phyloP scores from a whole-genome alignment of 2,797 vertebrate species.

The Poliocrania exsul region DNA sequence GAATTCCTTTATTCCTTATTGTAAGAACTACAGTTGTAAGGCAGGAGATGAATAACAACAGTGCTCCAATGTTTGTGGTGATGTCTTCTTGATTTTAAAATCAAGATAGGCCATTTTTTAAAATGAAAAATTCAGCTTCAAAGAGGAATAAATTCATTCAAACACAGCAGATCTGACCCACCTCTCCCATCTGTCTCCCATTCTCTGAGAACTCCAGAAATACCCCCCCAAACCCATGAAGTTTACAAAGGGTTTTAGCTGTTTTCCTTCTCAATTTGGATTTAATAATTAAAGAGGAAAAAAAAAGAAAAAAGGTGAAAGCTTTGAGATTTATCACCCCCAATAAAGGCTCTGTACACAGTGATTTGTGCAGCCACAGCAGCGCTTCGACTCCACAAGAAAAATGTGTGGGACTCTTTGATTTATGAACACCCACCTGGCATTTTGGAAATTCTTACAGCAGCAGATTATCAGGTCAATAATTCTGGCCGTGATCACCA shows the following conservation, averaged over 20 bases:
- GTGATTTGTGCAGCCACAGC: background rate
- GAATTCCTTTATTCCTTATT: background rate
- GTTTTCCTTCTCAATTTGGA: background rate
- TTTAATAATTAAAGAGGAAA: background rate
- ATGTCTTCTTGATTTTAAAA: fast-evolving
- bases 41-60: background rate
- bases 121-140: background rate
- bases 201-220: background rate
- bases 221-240: fast-evolving
- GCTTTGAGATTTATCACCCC: background rate
- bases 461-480: background rate
- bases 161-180: background rate
- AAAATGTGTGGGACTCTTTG: background rate
- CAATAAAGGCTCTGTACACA: background rate
- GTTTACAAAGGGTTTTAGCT: background rate
- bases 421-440: background rate
- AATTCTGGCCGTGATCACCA: background rate
- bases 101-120: background rate
- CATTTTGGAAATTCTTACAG: background rate
- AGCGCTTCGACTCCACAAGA: background rate
- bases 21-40: background rate
- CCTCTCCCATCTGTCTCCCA: background rate
- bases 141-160: background rate
- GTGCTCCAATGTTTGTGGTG: background rate
- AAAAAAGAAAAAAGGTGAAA: background rate